A percentile compares a stretch with the other conserved stretches of the same genome.
These are phyloP conservation scores for Leptocoma aspasia DNA, from an alignment of 2,113 vertebrate species.

Conservation along the genomic window DNA sequence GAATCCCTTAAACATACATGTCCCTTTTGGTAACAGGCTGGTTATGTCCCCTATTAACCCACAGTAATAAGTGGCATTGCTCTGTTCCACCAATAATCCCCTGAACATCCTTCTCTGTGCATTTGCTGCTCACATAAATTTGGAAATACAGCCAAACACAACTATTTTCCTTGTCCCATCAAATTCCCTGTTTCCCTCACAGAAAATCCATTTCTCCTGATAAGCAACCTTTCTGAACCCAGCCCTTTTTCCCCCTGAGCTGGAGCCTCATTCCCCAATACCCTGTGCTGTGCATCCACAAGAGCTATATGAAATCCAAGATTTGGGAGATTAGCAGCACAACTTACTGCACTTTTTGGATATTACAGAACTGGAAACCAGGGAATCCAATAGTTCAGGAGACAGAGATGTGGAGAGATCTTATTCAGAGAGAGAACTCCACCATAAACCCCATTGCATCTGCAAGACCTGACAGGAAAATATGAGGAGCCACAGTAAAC, in stretches of 20 bases:
- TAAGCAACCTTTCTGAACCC: background rate
- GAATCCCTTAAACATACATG: background rate
- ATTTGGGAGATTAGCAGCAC: background rate
- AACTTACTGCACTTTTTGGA: background rate
- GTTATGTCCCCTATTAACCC: background rate
- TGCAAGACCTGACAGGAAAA: background rate
- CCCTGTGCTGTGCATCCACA: background rate
- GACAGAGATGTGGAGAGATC: background rate
- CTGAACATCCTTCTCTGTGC: background rate
- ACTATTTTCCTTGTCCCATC: background rate
- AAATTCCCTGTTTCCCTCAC: background rate
- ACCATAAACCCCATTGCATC: background rate
- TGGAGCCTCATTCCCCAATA: background rate
- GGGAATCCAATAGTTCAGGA: background rate
- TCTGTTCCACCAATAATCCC: background rate
- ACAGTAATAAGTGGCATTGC: accelerated
- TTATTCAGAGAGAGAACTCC: background rate
- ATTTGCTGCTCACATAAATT: background rate
- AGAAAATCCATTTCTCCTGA: background rate
- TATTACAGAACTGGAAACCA: background rate
- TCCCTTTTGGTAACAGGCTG: background rate
- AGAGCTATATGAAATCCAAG: background rate
- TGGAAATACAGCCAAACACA: background rate
- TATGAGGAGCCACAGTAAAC: background rate
- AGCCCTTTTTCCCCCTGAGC: background rate